Conservation (phyloP, 2,888 invertebrate genomes). For the Cryptocephalus moraei region DNA sequence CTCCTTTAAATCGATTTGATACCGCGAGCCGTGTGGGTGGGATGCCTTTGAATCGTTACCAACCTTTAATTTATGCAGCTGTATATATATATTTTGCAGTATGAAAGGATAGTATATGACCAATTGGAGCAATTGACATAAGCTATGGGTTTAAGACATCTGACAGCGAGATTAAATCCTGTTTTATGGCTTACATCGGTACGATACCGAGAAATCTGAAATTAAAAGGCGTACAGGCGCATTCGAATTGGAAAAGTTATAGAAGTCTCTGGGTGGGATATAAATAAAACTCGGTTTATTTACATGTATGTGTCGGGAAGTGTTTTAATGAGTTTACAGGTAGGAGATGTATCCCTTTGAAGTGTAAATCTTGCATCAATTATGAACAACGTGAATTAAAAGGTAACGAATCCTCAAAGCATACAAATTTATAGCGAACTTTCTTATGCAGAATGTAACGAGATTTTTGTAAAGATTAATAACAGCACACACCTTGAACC, state of each 20-base stretch:
- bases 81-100: neutral
- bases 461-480: too few relatives aligned
- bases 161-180: conserved; percentile 18
- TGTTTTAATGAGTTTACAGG: too few relatives aligned
- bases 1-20: too few relatives aligned
- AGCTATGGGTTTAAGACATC: neutral
- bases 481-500: too few relatives aligned
- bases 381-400: too few relatives aligned
- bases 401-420: too few relatives aligned
- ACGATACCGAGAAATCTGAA: conserved; percentile 15
- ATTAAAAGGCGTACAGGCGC: conserved; percentile 12
- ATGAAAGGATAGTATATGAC: conserved; percentile 1
- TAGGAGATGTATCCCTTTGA: too few relatives aligned
- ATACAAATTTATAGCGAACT: too few relatives aligned
- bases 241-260: conserved; percentile 9
- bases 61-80: neutral
- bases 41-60: neutral
- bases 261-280: conserved; percentile 4
- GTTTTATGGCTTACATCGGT: conserved; percentile 13
- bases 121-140: conserved; percentile 15
- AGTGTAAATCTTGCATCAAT: too few relatives aligned
- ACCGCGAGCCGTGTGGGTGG: neutral
- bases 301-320: too few relatives aligned
- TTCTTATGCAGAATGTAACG: too few relatives aligned
- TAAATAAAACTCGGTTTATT: neutral